Percentiles rank a stretch among this genome's conserved stretches.
phyloP scores from a whole-genome alignment of 2,888 invertebrate genomes.

The Plagiodera versicolora region DNA sequence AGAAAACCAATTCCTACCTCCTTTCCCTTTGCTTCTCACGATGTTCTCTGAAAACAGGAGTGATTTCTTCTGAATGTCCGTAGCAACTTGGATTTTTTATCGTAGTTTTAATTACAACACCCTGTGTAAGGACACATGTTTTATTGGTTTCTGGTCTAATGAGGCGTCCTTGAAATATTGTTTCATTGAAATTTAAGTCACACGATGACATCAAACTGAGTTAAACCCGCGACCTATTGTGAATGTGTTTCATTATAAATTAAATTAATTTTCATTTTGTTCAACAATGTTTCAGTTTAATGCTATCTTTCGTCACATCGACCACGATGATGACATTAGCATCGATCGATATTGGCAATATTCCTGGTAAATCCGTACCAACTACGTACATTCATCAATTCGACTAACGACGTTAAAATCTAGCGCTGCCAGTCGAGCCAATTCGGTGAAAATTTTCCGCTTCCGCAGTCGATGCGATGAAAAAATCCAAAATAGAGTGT shows the following conservation, averaged over 20 bases:
- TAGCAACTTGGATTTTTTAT: too few species aligned
- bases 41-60: too few species aligned
- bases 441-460: slow-evolving; percentile 23
- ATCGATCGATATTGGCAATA: background rate
- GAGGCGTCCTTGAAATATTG: too few species aligned
- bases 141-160: too few species aligned
- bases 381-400: slow-evolving; percentile 20
- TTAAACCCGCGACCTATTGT: too few species aligned
- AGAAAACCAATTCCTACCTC: too few species aligned
- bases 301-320: background rate
- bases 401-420: slow-evolving; percentile 22
- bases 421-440: slow-evolving; percentile 21
- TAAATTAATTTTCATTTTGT: background rate
- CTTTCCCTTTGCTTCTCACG: too few species aligned
- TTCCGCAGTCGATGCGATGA: slow-evolving; percentile 21
- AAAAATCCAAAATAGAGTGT: slow-evolving; percentile 25
- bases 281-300: background rate
- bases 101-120: too few species aligned
- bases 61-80: too few species aligned
- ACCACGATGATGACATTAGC: background rate
- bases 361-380: slow-evolving; percentile 6
- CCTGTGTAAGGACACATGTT: too few species aligned
- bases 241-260: background rate
- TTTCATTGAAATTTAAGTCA: too few species aligned
- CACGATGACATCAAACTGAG: too few species aligned